Base-by-base conservation (phyloP, 2,797 vertebrate species). In the Arrhamphus sclerolepis region DNA sequence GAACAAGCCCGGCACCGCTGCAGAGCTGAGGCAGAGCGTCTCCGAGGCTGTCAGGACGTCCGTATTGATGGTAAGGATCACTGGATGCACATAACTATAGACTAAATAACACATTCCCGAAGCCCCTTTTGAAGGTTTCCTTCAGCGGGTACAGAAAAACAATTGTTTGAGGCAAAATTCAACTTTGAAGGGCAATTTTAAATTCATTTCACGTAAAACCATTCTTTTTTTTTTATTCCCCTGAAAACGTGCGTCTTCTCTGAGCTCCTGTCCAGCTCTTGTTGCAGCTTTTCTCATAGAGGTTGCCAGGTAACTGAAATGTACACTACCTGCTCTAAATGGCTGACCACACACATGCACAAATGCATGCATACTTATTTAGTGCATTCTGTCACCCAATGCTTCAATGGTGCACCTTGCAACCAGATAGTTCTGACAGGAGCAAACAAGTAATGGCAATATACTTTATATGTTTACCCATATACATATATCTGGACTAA, bases 1-100 rank as follows among this genome's bases (percentile, higher is more conserved):
- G 75, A 94, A 95, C 83, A 98, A 97, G 78, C 96, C 95, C 1
- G 97, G 96, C 65, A 98, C 97, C 56, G 96, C 95, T 38, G 97
- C 96, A 2, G 97, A 97, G 91, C 90, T 97, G 83, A 91, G 96
- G 80, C 97, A 97, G 78, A 98, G 96, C 90, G 96, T 97, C 53
- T 98, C 96, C 1, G 96, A 98, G 92, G 96, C 93, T 55, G 96
- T 98, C 80, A 87, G 97, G 77, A 93, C 94, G 62, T 98, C 96
- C 0, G 94, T 95, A 70, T 77, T 97, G 2, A 66, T 95, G 93
- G 96, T 98, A 87, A 95, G 34, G 6, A 34, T 9, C 9, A 34
- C 31, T 34, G 31, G 10, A 34, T 34, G 31, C 31, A 34, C 31
- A 26, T 26, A 3, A 3, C 24, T 26, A 26, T 26, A 26, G 3